Percentiles rank a stretch among this genome's conserved stretches.
phyloP scores from a whole-genome alignment of 2,888 invertebrate genomes.

The Stratiomys singularior region DNA sequence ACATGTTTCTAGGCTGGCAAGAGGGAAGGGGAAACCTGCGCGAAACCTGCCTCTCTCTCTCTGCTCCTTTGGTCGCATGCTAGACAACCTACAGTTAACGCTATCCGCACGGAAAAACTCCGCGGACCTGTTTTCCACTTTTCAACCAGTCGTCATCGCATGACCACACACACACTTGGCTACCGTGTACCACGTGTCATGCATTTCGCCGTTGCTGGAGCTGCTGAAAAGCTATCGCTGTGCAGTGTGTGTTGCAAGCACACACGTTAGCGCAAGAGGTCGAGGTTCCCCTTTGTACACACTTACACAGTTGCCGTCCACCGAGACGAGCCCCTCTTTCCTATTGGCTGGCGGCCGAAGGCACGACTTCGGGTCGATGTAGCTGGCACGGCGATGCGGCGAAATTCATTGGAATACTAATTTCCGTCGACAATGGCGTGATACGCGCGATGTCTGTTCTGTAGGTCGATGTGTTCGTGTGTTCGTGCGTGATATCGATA shows the following conservation, averaged over 20 bases:
- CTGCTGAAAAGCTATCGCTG: conserved; percentile 4
- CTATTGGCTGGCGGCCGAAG: conserved; percentile 48
- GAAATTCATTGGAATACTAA: neutral
- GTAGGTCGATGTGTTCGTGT: no score
- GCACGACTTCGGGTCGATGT: conserved; percentile 45
- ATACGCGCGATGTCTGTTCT: neutral
- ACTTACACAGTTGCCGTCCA: conserved; percentile 21
- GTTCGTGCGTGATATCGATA: neutral
- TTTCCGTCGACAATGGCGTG: neutral
- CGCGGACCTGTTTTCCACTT: neutral
- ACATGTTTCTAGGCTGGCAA: neutral
- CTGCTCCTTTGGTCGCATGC: neutral
- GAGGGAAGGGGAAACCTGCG: neutral
- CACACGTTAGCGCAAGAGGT: neutral
- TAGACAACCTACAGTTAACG: neutral
- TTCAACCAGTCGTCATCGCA: neutral
- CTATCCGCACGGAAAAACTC: neutral
- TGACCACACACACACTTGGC: conserved; percentile 1
- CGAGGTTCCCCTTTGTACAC: conserved; percentile 33
- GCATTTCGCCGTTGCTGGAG: neutral
- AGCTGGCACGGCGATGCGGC: conserved; percentile 32
- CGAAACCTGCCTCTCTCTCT: neutral
- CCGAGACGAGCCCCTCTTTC: conserved; percentile 51
- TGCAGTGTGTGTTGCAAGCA: neutral
- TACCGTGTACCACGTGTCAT: conserved; percentile 22